phyloP scores from a whole-genome alignment of 2,797 vertebrate genomes.

The Pangasius larnaudii region DNA sequence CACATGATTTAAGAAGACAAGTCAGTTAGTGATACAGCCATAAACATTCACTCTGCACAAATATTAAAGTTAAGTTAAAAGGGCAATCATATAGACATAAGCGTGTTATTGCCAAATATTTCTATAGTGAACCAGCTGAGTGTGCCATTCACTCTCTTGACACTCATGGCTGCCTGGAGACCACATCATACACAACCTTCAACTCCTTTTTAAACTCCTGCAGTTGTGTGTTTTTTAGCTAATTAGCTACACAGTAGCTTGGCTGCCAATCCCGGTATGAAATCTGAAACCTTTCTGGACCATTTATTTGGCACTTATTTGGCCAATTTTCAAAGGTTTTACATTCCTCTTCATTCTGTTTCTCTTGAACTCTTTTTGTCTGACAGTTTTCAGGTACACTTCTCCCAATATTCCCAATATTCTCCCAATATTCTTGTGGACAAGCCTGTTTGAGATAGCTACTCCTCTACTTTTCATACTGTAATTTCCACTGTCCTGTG shows the following conservation, averaged over 20 bases:
- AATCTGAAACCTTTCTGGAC: background rate
- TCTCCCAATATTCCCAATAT: background rate
- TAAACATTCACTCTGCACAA: background rate
- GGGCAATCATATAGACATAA: background rate
- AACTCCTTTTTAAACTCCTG: background rate
- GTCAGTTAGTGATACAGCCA: background rate
- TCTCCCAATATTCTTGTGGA: background rate
- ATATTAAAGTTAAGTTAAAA: background rate
- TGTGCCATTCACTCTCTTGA: background rate
- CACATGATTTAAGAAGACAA: background rate
- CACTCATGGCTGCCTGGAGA: background rate
- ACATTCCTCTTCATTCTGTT: background rate
- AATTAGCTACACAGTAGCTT: constrained; percentile 13
- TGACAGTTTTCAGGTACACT: background rate
- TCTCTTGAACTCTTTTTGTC: background rate
- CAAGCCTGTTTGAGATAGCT: background rate
- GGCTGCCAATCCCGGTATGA: background rate
- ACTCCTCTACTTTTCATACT: background rate
- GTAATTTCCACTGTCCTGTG: background rate
- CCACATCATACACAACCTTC: background rate
- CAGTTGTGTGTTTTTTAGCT: background rate
- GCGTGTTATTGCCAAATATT: background rate
- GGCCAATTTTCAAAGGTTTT: background rate
- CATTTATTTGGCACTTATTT: background rate
- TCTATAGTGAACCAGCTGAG: background rate